Conservation (phyloP, 2,797 vertebrate species). For the Danio kyathit region DNA sequence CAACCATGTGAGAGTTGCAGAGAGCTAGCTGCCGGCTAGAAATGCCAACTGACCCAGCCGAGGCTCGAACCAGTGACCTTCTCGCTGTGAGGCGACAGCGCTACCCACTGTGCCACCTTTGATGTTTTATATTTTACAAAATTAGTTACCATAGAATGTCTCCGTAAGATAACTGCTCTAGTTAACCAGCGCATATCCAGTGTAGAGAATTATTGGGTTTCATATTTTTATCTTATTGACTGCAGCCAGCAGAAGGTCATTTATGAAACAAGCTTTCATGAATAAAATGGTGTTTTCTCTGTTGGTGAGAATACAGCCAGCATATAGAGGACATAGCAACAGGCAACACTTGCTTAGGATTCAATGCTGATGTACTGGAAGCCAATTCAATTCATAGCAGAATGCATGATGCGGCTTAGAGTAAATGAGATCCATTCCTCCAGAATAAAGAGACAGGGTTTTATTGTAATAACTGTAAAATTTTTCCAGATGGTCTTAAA, state of each 20-base stretch:
- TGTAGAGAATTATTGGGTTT: background rate
- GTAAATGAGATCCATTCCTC: conserved; percentile 22
- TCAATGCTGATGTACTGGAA: background rate
- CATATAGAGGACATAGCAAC: background rate
- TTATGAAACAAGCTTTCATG: background rate
- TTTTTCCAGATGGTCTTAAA: conserved; percentile 12
- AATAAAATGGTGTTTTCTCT: background rate
- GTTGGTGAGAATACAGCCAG: background rate
- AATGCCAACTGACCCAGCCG: no score
- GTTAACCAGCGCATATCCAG: background rate
- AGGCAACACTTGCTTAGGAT: background rate
- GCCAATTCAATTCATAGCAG: conserved; percentile 14
- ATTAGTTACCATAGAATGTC: background rate
- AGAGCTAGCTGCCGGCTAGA: no score
- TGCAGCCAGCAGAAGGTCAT: background rate
- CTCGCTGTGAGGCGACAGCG: no score
- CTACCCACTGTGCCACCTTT: no score
- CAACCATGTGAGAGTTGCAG: no score
- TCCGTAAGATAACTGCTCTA: background rate
- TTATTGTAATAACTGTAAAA: conserved; percentile 25
- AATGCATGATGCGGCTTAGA: background rate
- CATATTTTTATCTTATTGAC: background rate
- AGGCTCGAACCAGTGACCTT: no score
- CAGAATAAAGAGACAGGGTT: conserved; percentile 3
- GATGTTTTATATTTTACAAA: background rate